These are phyloP conservation scores for Willowsia nigromaculata DNA, from an alignment of 2,888 invertebrate genomes.

Conservation along the genomic window DNA sequence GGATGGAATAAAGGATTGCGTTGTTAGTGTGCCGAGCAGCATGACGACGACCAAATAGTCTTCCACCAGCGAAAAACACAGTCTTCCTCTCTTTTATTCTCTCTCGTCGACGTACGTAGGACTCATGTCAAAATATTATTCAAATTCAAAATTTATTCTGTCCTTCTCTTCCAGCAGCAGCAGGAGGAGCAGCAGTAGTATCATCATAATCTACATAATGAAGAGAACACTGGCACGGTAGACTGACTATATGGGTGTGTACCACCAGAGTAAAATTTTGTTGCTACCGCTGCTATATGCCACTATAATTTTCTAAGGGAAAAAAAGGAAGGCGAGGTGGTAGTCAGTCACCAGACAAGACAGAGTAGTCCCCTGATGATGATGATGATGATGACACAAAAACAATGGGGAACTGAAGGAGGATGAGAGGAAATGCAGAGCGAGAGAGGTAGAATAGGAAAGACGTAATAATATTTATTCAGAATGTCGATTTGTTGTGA, in stretches of 20 bases:
- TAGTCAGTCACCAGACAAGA: background rate
- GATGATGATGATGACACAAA: background rate
- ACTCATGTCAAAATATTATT: slow-evolving; percentile 19
- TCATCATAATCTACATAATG: slow-evolving; percentile 24
- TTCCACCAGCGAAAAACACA: background rate
- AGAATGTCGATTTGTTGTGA: background rate
- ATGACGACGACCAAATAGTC: background rate
- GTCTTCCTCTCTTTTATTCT: background rate
- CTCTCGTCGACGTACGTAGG: background rate
- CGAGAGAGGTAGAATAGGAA: background rate
- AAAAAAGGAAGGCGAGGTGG: background rate
- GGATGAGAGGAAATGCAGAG: background rate
- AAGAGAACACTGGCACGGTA: slow-evolving; percentile 19
- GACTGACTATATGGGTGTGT: slow-evolving; percentile 11
- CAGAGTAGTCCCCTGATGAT: background rate
- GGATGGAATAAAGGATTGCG: background rate
- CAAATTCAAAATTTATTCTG: slow-evolving; percentile 38
- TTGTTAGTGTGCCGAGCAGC: background rate
- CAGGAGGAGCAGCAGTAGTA: background rate
- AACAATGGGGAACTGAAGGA: background rate
- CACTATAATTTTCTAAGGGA: background rate
- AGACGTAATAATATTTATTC: background rate
- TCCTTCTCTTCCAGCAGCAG: background rate
- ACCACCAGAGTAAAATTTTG: background rate
- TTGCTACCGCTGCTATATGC: background rate